These are phyloP conservation scores for Drosophila falleni DNA, from an alignment of 2,888 invertebrate species.

Conservation along the genomic window DNA sequence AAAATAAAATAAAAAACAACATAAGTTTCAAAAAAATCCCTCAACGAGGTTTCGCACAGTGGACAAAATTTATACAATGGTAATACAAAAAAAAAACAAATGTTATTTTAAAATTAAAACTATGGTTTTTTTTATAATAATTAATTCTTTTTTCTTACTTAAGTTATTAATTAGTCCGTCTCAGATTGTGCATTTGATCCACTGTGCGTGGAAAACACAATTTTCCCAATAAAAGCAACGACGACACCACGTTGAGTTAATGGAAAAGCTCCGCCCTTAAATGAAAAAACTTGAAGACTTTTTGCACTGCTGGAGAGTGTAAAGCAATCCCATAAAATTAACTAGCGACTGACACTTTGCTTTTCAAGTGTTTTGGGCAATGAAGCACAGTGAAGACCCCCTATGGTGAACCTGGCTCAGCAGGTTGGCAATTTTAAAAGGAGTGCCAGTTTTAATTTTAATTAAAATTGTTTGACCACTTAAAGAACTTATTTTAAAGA, in stretches of 20 bases:
- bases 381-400: not conserved
- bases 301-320: conserved; percentile 66
- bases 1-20: conserved; percentile 17
- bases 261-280: conserved; percentile 46
- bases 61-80: too few relatives aligned
- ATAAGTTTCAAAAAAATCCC: too few relatives aligned
- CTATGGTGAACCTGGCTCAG: conserved; percentile 5
- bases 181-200: too few relatives aligned
- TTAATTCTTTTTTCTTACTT: too few relatives aligned
- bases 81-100: too few relatives aligned
- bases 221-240: conserved; percentile 28
- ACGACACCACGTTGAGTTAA: conserved; percentile 39
- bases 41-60: too few relatives aligned
- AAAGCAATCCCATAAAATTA: conserved; percentile 74
- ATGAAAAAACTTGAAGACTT: conserved; percentile 46
- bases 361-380: conserved; percentile 32
- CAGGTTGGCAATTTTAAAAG: not conserved
- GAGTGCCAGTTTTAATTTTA: conserved; percentile 34
- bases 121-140: too few relatives aligned
- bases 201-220: conserved; percentile 16
- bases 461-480: conserved; percentile 49
- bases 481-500: not conserved
- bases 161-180: too few relatives aligned
- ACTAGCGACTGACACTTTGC: conserved; percentile 64
- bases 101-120: too few relatives aligned